These are phyloP conservation scores for Steinernema khuongi DNA, from an alignment of 1,140 invertebrate species.

Conservation along the genomic window DNA sequence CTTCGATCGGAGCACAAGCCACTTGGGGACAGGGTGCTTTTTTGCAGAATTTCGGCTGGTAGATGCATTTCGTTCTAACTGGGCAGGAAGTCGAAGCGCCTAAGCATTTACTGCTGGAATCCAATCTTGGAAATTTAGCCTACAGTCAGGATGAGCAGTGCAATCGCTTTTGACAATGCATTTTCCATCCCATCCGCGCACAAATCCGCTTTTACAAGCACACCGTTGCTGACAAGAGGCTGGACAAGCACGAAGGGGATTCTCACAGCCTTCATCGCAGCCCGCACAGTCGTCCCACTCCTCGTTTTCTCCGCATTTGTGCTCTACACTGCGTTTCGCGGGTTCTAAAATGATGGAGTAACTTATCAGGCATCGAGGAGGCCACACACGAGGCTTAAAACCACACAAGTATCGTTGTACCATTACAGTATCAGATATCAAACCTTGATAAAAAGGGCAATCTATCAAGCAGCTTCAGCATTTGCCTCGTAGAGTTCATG, in stretches of 20 bases:
- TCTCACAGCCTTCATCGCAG: background rate
- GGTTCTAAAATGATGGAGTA: background rate
- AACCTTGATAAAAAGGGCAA: no score
- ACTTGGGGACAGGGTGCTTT: background rate
- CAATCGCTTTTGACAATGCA: background rate
- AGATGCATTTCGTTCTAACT: background rate
- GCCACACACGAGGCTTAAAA: background rate
- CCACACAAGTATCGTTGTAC: background rate
- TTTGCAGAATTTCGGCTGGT: background rate
- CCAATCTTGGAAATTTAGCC: background rate
- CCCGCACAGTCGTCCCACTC: background rate
- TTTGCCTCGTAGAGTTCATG: no score
- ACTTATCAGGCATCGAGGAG: background rate
- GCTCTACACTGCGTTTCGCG: background rate
- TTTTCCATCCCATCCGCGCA: background rate
- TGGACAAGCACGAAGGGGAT: background rate
- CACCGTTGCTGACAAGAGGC: background rate
- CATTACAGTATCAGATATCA: no score
- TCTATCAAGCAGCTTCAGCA: no score
- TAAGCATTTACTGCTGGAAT: background rate
- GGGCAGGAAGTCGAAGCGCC: background rate
- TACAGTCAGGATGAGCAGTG: background rate
- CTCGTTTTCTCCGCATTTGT: background rate
- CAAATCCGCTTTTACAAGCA: background rate
- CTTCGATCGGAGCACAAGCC: no score